Evolutionary conservation across 2,888 invertebrate species (phyloP), one percentile per base, ranked within the genome.

Genomic region (Heliconius erato): DNA sequence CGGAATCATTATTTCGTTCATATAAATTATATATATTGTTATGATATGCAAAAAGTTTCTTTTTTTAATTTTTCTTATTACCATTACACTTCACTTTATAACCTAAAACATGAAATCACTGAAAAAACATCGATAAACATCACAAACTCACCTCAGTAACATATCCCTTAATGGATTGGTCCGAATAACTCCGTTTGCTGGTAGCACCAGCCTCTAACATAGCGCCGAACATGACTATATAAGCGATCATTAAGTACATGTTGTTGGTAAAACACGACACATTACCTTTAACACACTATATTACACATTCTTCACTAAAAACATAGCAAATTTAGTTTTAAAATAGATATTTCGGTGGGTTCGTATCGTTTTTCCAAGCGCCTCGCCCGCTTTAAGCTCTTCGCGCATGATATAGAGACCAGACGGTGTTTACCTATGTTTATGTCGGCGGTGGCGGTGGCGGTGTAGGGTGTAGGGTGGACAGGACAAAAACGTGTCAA

Each of bases 101-200:
- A 19, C 23, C 35, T 44, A 32, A 69, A 77, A 65, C 2, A 71
- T 16, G 6, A 5, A 40, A 12, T 71, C 19, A 40, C 14, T n/a
- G 40, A 40, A n/a, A 71, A 14, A 9, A 1, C n/a, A n/a, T 40
- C 4, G 5, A 71, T 12, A 71, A 26, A 44, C 44, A 1, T 44
- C 3, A 9, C 12, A 44, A 26, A 2, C 85, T 88, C 96, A 98
- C 98, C 97, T 98, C 98, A 23, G 98, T 98, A 89, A 98, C 96
- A 91, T 98, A 98, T 91, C 97, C 98, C 89, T 97, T 97, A 76
- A 98, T 97, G 84, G 98, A 98, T 90, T 97, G 97, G 92, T 98
- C 98, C 74, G 98, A 98, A 92, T 97, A 97, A 91, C 98, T 97
- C 88, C 98, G 96, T 91, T 97, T 97, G 26, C 94, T 93, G 85